Percentiles rank a stretch among this genome's conserved stretches.
Evolutionary conservation across 2,113 vertebrate species (phyloP).

Genomic region (Corydoras maculifer): DNA sequence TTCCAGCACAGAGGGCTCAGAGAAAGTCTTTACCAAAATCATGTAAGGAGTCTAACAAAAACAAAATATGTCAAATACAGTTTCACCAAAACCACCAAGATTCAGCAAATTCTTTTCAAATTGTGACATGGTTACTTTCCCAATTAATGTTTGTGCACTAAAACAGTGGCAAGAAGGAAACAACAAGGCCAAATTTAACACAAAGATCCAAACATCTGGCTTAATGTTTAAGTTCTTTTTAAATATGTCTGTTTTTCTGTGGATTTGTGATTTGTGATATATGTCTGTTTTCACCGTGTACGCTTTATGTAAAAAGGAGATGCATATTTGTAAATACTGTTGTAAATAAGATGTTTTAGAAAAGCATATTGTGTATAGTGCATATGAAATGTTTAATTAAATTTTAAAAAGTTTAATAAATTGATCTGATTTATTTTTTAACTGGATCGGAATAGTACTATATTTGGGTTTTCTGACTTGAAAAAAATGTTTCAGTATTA

Average conservation of each 20-base stretch:
- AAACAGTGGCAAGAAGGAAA: slow-evolving; percentile 37
- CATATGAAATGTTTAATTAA: slow-evolving; percentile 29
- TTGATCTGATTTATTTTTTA: neutral
- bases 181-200: slow-evolving; percentile 56
- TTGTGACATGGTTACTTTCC: slow-evolving; percentile 1
- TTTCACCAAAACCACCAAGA: too few species aligned
- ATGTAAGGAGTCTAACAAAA: too few species aligned
- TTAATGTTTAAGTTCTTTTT: slow-evolving; percentile 24
- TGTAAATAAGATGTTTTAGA: slow-evolving; percentile 45
- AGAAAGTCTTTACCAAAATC: too few species aligned
- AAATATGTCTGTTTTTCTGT: slow-evolving; percentile 20
- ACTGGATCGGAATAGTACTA: neutral
- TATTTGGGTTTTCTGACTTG: too few species aligned
- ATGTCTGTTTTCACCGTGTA: neutral
- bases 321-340: slow-evolving; percentile 15
- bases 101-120: neutral
- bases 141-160: slow-evolving; percentile 55
- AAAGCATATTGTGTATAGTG: slow-evolving; percentile 51
- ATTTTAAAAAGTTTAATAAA: neutral
- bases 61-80: too few species aligned
- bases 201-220: slow-evolving; percentile 22
- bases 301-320: slow-evolving; percentile 33
- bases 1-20: too few species aligned
- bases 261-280: slow-evolving; percentile 17
- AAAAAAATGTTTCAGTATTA: too few species aligned